These are phyloP conservation scores for Cydia fagiglandana DNA, from an alignment of 1,140 invertebrate species.

Conservation along the genomic window DNA sequence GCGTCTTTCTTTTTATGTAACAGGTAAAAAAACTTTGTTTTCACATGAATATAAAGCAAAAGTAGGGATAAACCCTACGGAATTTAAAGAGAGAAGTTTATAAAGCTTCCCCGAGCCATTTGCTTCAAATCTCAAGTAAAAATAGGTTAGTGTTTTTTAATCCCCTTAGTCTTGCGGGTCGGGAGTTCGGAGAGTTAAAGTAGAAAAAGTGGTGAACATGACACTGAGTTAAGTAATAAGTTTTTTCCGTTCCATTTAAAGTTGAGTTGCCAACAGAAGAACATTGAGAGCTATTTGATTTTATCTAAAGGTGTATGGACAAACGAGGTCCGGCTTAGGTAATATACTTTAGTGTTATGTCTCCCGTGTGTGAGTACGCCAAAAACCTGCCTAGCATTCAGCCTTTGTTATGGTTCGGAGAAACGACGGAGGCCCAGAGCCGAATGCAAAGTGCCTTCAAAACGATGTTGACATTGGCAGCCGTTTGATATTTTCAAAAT, in stretches of 20 bases:
- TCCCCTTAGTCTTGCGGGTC: constrained; percentile 8
- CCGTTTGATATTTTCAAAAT: constrained; percentile 43
- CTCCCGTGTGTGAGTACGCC: constrained; percentile 12
- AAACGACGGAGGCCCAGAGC: constrained; percentile 54
- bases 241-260: constrained; percentile 26
- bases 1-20: constrained; percentile 52
- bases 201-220: constrained; percentile 11
- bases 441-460: constrained; percentile 53
- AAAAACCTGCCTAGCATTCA: constrained; percentile 7
- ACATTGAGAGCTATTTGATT: constrained; percentile 20
- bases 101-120: not conserved
- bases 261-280: constrained; percentile 6
- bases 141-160: constrained; percentile 21
- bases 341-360: constrained; percentile 7
- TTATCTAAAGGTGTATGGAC: not conserved
- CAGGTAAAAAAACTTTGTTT: constrained; percentile 37
- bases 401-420: constrained; percentile 66
- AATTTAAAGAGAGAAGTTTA: not conserved
- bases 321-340: not conserved
- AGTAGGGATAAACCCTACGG: not conserved
- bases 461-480: constrained; percentile 29
- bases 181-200: not conserved
- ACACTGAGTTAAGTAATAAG: constrained; percentile 21
- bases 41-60: too few relatives aligned
- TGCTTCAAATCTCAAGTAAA: constrained; percentile 12